Conservation (phyloP, 2,888 invertebrate species). For the Chloromyia formosa region DNA sequence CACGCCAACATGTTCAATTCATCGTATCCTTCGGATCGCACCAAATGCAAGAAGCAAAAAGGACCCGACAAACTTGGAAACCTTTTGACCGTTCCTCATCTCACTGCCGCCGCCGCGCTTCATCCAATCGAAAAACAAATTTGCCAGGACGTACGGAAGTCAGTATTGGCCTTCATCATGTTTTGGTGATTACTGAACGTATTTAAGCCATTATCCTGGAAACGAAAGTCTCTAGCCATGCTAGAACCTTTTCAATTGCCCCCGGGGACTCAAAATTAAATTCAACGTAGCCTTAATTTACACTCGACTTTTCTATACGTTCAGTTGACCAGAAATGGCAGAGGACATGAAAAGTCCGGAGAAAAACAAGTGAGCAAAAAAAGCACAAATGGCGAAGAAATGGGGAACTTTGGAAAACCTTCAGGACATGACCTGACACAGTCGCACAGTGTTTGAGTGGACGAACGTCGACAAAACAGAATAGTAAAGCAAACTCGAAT, state of each 20-base stretch:
- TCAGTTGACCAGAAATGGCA: slow-evolving; percentile 8
- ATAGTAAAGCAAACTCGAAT: background rate
- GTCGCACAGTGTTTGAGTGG: background rate
- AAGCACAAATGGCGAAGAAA: background rate
- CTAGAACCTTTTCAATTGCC: slow-evolving; percentile 9
- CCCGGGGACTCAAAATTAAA: slow-evolving; percentile 25
- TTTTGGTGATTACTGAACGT: slow-evolving; percentile 31
- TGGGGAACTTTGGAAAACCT: background rate
- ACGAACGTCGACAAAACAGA: background rate
- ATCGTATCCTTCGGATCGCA: background rate
- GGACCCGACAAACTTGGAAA: background rate
- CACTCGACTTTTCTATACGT: slow-evolving; percentile 20
- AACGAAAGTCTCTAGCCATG: slow-evolving; percentile 9
- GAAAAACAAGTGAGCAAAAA: background rate
- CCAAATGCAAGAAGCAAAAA: no score
- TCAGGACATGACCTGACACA: background rate
- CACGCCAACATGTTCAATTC: background rate
- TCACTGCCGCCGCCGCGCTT: background rate
- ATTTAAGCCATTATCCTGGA: slow-evolving; percentile 30
- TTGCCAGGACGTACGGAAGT: slow-evolving; percentile 4
- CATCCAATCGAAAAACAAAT: no score
- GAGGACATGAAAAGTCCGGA: background rate
- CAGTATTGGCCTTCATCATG: slow-evolving; percentile 11
- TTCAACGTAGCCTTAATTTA: slow-evolving; percentile 32
- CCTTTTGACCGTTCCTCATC: background rate